A percentile compares a stretch with the other conserved stretches of the same genome.
These are phyloP conservation scores for Nomada flava DNA, from an alignment of 2,888 invertebrate species.

Conservation along the genomic window DNA sequence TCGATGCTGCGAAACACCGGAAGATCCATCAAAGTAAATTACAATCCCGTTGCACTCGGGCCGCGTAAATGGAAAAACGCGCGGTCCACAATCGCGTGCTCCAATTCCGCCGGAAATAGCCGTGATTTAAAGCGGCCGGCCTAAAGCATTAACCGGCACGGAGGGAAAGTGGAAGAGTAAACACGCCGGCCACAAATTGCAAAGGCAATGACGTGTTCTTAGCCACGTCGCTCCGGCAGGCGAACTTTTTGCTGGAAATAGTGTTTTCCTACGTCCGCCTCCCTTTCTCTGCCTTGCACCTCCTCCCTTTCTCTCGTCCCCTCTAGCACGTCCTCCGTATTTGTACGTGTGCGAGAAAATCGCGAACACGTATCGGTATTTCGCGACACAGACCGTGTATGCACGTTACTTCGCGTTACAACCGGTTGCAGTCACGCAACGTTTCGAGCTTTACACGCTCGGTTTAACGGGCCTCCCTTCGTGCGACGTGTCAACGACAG, in stretches of 20 bases:
- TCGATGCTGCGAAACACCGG: neutral
- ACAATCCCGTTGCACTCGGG: neutral
- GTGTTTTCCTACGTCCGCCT: slow-evolving; percentile 27
- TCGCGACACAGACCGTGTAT: neutral
- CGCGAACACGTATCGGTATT: neutral
- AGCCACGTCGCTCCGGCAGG: slow-evolving; percentile 57
- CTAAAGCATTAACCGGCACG: slow-evolving; percentile 37
- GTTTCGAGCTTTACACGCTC: slow-evolving; percentile 43
- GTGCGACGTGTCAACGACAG: slow-evolving; percentile 40
- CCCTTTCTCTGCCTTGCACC: too few species aligned
- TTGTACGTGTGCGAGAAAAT: neutral
- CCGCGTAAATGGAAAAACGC: slow-evolving; percentile 28
- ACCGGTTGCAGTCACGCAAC: slow-evolving; percentile 47
- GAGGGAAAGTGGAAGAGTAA: slow-evolving; percentile 49
- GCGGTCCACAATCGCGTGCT: slow-evolving; percentile 17
- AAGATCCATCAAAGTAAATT: slow-evolving; percentile 27
- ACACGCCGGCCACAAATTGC: slow-evolving; percentile 53
- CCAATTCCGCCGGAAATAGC: slow-evolving; percentile 52
- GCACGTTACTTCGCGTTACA: slow-evolving; percentile 8
- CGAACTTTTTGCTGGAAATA: slow-evolving; percentile 62
- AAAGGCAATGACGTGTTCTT: slow-evolving; percentile 58
- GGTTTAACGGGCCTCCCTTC: slow-evolving; percentile 41
- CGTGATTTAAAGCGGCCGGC: slow-evolving; percentile 45
- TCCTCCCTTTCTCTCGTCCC: too few species aligned
- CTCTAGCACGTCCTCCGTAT: neutral